Base-by-base conservation (phyloP, 2,888 invertebrate species). In the Syritta pipiens region DNA sequence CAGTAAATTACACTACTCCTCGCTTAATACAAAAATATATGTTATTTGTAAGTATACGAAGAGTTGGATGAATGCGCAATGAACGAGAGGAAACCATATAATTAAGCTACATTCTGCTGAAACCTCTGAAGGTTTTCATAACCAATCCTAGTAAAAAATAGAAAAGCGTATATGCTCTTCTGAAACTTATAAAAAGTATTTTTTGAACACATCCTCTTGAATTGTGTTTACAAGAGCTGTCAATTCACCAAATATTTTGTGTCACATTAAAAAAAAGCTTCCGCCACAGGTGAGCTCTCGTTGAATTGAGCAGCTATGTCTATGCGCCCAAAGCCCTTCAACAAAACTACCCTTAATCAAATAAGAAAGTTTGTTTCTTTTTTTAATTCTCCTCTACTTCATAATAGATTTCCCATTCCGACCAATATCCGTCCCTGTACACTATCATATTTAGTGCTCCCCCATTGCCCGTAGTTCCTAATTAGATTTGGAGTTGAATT, bases 401-500 rank as follows among this genome's bases (percentile, higher is more conserved):
- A 59, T 63, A 72, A 49, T 28, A 48, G 24, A 24, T 42, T 49
- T 12, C 24, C 55, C 55, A 9, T 12, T 32, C 24, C 49, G 10
- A 32, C n/a, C 44, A 60, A 17, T 51, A 49, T 44, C 40, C 30
- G 42, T 53, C 53, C 59, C 30, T 28, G 40, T 42, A 32, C 51
- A 55, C 42, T 51, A 51, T 24, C 26, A 35, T 20, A 12, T n/a
- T 5, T 51, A 20, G 7, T 37, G 6, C 19, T 26, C n/a, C 17
- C 5, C 37, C 46, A 22, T 19, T 28, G 48, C 37, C 28, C 14
- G 6, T 55, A 62, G 37, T 42, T 77, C 20, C 65, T 77, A 77
- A 77, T 77, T 71, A 48, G 59, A 77, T 77, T 77, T 68, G n/a
- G 51, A 53, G 10, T 17, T 26, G n/a, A n/a, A n/a, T 37, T 51